A percentile compares a stretch with the other conserved stretches of the same genome.
These are phyloP conservation scores for Ctenicera cuprea DNA, from an alignment of 2,888 invertebrate species.

Conservation along the genomic window DNA sequence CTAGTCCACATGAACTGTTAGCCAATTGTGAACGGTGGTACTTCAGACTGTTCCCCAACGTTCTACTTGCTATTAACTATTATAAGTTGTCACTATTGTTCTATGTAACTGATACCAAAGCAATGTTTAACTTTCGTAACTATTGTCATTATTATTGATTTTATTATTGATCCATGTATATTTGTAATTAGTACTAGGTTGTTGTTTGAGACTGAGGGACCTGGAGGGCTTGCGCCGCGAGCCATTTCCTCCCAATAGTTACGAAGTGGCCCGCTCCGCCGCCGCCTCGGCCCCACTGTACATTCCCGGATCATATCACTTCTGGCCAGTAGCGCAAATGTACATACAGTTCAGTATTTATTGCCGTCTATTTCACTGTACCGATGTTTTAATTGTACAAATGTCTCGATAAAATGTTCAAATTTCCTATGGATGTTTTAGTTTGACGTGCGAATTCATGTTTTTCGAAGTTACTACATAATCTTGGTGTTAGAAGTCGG, in stretches of 20 bases:
- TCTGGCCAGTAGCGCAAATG: conserved; percentile 70
- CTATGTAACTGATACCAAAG: conserved; percentile 74
- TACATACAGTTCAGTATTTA: conserved; percentile 66
- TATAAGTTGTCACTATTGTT: conserved; percentile 65
- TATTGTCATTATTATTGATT: conserved; percentile 68
- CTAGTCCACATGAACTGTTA: conserved; percentile 65
- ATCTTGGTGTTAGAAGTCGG: conserved; percentile 65
- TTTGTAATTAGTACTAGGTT: conserved; percentile 70
- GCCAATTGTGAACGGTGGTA: conserved; percentile 53
- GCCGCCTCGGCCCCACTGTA: conserved; percentile 67
- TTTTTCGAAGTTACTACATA: conserved; percentile 62
- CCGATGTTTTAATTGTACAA: conserved; percentile 63
- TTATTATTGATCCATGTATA: conserved; percentile 67
- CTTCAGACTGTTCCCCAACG: conserved; percentile 46
- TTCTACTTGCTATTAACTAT: conserved; percentile 56
- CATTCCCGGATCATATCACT: conserved; percentile 71
- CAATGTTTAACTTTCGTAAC: conserved; percentile 71
- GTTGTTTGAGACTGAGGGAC: conserved; percentile 72
- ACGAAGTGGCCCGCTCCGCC: conserved; percentile 49
- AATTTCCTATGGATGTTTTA: conserved; percentile 51
- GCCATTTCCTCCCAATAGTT: conserved; percentile 40
- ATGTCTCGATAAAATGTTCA: conserved; percentile 53
- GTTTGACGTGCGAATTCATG: conserved; percentile 60
- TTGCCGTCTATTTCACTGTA: conserved; percentile 58
- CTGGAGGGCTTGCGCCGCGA: conserved; percentile 53